Percentiles rank a stretch among this genome's conserved stretches.
Conservation (phyloP, 1,140 invertebrate genomes). For the Orchestia grillus region DNA sequence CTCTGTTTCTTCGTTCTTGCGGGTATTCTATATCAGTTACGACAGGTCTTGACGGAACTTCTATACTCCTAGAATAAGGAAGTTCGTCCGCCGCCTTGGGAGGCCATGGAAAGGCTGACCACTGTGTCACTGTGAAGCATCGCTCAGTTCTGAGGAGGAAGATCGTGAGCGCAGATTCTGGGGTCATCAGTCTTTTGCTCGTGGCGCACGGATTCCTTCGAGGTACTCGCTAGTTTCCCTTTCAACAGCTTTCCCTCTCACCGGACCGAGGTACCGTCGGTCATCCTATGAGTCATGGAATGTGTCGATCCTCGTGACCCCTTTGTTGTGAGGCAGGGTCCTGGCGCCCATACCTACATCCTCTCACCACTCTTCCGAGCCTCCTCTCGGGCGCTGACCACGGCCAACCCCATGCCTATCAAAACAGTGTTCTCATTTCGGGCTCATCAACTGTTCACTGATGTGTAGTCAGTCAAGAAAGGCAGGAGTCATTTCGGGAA, state of each 20-base stretch:
- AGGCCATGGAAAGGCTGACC: not conserved
- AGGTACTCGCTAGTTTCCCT: constrained; percentile 28
- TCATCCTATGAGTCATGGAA: constrained; percentile 19
- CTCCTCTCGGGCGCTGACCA: not conserved
- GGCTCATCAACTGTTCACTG: not conserved
- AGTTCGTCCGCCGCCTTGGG: not conserved
- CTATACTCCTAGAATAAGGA: not conserved
- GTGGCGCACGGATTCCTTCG: not conserved
- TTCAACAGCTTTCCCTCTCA: constrained; percentile 50
- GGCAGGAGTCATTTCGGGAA: not conserved
- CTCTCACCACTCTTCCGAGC: not conserved
- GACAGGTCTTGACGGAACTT: not conserved
- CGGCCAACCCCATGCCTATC: not conserved
- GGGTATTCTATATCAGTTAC: not conserved
- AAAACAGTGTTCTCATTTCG: not conserved
- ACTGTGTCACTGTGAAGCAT: not conserved
- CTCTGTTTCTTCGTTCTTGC: not conserved
- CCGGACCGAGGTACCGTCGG: not conserved
- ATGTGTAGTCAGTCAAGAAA: not conserved
- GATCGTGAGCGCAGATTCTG: not conserved
- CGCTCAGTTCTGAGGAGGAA: not conserved
- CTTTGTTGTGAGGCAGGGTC: not conserved
- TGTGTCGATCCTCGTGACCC: constrained; percentile 16
- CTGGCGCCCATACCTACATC: not conserved
- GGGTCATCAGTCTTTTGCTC: not conserved